These are phyloP conservation scores for Campaea margaritaria DNA, from an alignment of 2,888 invertebrate genomes.

Conservation along the genomic window DNA sequence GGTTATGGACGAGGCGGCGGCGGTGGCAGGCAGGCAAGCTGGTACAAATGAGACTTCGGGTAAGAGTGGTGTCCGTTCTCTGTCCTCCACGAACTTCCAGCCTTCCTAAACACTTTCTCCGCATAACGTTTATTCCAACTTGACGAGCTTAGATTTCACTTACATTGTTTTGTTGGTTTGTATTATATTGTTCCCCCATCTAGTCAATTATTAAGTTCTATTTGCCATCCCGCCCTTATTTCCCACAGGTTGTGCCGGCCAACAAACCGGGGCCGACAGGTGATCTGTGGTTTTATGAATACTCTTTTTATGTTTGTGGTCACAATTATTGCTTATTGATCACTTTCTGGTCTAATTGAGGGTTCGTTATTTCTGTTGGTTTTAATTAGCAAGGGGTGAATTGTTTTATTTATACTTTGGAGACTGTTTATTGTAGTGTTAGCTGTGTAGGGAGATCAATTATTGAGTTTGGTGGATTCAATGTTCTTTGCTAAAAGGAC, in stretches of 20 bases:
- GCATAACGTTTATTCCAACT: too few relatives aligned
- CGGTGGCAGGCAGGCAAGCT: too few relatives aligned
- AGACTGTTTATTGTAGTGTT: neutral
- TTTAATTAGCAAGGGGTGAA: conserved; percentile 34
- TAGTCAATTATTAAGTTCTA: neutral
- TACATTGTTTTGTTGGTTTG: too few relatives aligned
- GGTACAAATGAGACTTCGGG: too few relatives aligned
- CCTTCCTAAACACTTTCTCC: too few relatives aligned
- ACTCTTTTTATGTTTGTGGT: conserved; percentile 40
- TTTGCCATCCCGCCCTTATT: conserved; percentile 23
- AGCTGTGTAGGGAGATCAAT: neutral
- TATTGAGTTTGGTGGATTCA: neutral
- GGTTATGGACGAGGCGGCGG: too few relatives aligned
- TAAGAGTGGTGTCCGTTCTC: too few relatives aligned
- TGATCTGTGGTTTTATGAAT: conserved; percentile 40
- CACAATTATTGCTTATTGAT: conserved; percentile 40
- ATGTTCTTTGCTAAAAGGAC: too few relatives aligned
- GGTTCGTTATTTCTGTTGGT: conserved; percentile 30
- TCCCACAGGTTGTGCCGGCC: conserved; percentile 29
- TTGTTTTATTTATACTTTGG: conserved; percentile 30
- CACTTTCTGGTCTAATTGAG: conserved; percentile 32
- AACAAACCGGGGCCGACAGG: conserved; percentile 36
- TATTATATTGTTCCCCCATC: neutral
- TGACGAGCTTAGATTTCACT: too few relatives aligned
- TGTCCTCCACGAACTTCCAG: too few relatives aligned